These are phyloP conservation scores for Enteromius unitaeniatus DNA, from an alignment of 2,797 vertebrate species.

Conservation along the genomic window DNA sequence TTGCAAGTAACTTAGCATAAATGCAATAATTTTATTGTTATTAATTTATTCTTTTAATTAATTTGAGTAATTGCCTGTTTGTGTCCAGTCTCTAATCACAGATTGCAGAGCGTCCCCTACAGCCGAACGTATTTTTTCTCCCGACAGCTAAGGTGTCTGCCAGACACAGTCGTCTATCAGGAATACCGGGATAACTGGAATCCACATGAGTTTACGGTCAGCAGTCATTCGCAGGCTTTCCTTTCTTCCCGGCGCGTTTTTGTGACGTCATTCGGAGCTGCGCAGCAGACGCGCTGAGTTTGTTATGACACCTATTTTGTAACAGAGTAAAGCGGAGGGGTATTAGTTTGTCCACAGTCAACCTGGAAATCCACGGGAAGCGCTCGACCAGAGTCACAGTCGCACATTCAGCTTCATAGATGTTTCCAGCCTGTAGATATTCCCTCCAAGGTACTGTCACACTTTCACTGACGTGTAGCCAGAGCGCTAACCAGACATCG, in stretches of 20 bases:
- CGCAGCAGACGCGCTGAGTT: slow-evolving; percentile 56
- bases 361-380: neutral
- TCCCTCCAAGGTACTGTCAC: slow-evolving; percentile 72
- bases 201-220: slow-evolving; percentile 19
- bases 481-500: neutral
- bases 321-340: neutral
- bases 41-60: neutral
- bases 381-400: slow-evolving; percentile 14
- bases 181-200: neutral
- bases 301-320: slow-evolving; percentile 70
- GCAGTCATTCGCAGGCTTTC: slow-evolving; percentile 5
- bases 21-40: neutral
- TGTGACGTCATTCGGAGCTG: slow-evolving; percentile 10
- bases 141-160: neutral
- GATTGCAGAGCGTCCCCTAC: neutral
- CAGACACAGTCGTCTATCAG: no score
- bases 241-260: neutral
- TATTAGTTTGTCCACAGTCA: slow-evolving; percentile 1
- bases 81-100: neutral
- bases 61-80: neutral
- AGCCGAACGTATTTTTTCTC: neutral
- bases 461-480: slow-evolving; percentile 3
- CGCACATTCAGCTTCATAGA: slow-evolving; percentile 55
- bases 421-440: slow-evolving; percentile 80
- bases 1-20: neutral